Base-by-base conservation (phyloP, 2,113 vertebrate species). In the Hemibagrus wyckioides region DNA sequence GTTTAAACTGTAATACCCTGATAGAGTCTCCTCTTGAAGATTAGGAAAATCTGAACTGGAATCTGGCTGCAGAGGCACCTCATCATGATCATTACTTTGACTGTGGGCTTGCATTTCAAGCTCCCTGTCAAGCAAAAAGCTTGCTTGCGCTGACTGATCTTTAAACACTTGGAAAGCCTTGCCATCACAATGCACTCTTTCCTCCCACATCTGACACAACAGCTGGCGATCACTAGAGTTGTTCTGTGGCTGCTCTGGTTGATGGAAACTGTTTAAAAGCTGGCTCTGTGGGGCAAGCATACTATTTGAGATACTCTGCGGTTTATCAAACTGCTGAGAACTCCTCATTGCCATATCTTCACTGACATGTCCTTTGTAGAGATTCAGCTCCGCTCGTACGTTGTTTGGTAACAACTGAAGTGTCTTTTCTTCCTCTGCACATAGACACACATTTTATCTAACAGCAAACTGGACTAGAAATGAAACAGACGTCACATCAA, bases 41-140 rank as follows among this genome's bases (percentile, higher is more conserved):
- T 44, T 23, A 4, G 86, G 4, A 48, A 73, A 19, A 9, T 91
- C 73, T 57, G 63, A 59, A 84, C 61, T 89, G 81, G 21, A 71
- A 41, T 82, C 71, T 9, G 41, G 21, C 15, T 23, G 41, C 6
- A 6, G 21, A 39, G 50, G 21, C 13, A 36, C 28, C 17, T 39
- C 73, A 23, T 52, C 82, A 85, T 25, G 50, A n/a, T 50, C 39
- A 69, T 11, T 41, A 23, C 15, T 85, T 28, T 52, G 69, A 80
- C 17, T n/a, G 13, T 19, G 14, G 41, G 36, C 7, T 10, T 57
- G 83, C 57, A 57, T 79, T 15, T 93, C 85, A 39, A 90, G 89
- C 80, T 91, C 91, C 82, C 73, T 1, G 28, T 94, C 92, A 71
- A 92, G 65, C 21, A 86, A 90, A 59, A 88, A 83, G 80, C 57